Evolutionary conservation across 2,888 invertebrate species (phyloP).

Genomic region (Patella caerulea): DNA sequence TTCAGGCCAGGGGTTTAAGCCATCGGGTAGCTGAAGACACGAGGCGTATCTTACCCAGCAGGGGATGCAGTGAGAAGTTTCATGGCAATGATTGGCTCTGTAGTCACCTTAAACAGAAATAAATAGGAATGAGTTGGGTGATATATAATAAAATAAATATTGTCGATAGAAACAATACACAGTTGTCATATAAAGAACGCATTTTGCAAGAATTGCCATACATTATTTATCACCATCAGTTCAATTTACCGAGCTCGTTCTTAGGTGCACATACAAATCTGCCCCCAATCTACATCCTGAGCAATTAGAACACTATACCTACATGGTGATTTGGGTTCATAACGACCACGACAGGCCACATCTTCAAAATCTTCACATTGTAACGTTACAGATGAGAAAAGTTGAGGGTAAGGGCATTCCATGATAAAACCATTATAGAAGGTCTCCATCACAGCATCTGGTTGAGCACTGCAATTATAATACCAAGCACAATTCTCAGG

Average conservation of each 20-base stretch:
- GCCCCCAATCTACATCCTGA: neutral
- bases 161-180: too few relatives aligned
- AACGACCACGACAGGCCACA: slow-evolving; percentile 50
- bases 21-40: slow-evolving; percentile 41
- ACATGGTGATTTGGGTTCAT: slow-evolving; percentile 49
- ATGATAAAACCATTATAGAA: slow-evolving; percentile 36
- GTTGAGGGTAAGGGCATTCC: slow-evolving; percentile 57
- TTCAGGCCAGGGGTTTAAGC: slow-evolving; percentile 43
- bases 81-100: slow-evolving; percentile 42
- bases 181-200: too few relatives aligned
- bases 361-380: slow-evolving; percentile 54
- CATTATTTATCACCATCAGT: too few relatives aligned
- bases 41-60: slow-evolving; percentile 47
- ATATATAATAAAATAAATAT: too few relatives aligned
- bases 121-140: too few relatives aligned
- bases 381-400: slow-evolving; percentile 47
- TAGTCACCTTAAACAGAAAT: slow-evolving; percentile 43
- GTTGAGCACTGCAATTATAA: slow-evolving; percentile 52
- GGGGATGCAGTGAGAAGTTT: slow-evolving; percentile 46
- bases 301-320: slow-evolving; percentile 26
- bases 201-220: too few relatives aligned
- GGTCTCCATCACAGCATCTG: slow-evolving; percentile 38
- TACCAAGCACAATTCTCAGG: slow-evolving; percentile 57
- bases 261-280: too few relatives aligned
- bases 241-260: too few relatives aligned